Conservation (phyloP, 2,797 vertebrate species). For the Pipistrellus pygmaeus region DNA sequence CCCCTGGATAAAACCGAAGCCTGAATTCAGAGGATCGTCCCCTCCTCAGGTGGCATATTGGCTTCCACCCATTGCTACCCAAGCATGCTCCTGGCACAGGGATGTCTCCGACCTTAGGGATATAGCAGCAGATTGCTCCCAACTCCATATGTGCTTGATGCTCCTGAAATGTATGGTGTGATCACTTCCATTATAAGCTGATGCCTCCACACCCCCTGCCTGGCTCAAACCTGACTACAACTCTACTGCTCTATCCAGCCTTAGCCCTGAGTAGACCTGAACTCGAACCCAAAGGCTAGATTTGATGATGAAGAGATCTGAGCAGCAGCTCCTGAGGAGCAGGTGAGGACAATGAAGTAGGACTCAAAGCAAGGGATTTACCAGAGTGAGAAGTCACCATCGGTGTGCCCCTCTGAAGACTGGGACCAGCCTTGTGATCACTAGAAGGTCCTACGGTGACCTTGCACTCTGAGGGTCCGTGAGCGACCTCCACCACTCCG, state of each 20-base stretch:
- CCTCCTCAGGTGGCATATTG: background rate
- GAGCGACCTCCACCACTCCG: background rate
- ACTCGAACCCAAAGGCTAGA: background rate
- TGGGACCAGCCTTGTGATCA: background rate
- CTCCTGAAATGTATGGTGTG: background rate
- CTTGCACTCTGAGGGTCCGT: background rate
- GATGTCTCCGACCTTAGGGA: no score
- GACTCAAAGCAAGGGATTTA: background rate
- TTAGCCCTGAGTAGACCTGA: background rate
- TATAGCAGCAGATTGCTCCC: background rate
- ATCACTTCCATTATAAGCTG: background rate
- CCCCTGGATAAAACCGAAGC: background rate
- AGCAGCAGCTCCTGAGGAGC: background rate
- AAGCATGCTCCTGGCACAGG: background rate
- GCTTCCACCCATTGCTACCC: background rate
- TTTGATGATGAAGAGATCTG: background rate
- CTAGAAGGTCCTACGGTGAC: background rate
- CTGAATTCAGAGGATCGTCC: background rate
- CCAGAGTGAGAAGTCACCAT: background rate
- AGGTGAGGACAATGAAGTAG: background rate
- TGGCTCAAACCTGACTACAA: background rate
- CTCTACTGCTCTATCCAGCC: background rate
- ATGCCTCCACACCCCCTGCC: background rate
- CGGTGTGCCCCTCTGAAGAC: background rate
- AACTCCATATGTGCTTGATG: background rate